These are phyloP conservation scores for Laodelphax striatellus DNA, from an alignment of 1,140 invertebrate species.

Conservation along the genomic window DNA sequence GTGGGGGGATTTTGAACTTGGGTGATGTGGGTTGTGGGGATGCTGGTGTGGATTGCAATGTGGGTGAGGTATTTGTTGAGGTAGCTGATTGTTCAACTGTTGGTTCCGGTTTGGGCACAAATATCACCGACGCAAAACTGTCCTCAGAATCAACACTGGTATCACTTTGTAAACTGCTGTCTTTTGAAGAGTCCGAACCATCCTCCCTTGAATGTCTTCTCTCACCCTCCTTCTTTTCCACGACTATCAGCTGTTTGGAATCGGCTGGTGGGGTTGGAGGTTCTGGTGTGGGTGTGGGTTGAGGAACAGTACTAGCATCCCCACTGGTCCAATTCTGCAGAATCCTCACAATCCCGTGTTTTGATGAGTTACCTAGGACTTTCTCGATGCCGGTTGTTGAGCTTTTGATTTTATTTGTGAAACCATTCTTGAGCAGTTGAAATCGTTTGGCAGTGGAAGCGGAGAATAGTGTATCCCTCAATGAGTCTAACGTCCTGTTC, in stretches of 20 bases:
- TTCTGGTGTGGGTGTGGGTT: constrained; percentile 13
- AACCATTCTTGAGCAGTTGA: constrained; percentile 71
- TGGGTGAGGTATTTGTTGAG: constrained; percentile 37
- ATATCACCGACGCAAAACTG: constrained; percentile 83
- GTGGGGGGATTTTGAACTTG: constrained; percentile 37
- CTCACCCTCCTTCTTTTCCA: constrained; percentile 33
- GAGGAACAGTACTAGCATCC: constrained; percentile 16
- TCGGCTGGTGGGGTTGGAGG: constrained; percentile 16
- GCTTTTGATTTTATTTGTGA: constrained; percentile 66
- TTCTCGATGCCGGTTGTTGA: constrained; percentile 70
- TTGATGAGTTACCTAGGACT: constrained; percentile 50
- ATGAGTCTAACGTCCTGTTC: constrained; percentile 50
- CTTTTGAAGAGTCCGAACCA: constrained; percentile 82
- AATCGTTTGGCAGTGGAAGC: constrained; percentile 63
- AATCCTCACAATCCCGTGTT: constrained; percentile 58
- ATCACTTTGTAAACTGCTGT: constrained; percentile 83
- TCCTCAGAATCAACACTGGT: constrained; percentile 88
- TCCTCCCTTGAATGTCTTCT: constrained; percentile 63
- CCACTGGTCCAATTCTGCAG: constrained; percentile 53
- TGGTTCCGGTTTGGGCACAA: constrained; percentile 55
- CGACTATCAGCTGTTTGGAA: constrained; percentile 27
- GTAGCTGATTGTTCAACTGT: constrained; percentile 34
- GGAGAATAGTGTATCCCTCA: constrained; percentile 59
- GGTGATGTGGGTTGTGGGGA: constrained; percentile 48
- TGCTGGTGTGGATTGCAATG: constrained; percentile 23